Percentiles rank a stretch among this genome's conserved stretches.
phyloP scores from a whole-genome alignment of 2,888 invertebrate species.

The Steinernema scapterisci region DNA sequence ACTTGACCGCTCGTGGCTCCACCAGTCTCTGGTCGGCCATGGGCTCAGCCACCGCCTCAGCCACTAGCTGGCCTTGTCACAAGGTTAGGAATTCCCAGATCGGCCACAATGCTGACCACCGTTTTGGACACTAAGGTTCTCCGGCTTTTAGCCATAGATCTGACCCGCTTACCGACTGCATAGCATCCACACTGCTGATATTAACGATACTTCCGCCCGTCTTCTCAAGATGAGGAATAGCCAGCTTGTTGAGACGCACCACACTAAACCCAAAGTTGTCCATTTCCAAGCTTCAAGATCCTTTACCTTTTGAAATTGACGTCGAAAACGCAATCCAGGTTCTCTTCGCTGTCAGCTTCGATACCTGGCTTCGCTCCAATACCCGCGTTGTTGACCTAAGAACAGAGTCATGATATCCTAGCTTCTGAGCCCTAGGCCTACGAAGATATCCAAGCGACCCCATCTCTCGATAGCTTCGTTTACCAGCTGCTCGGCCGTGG shows the following conservation, averaged over 20 bases:
- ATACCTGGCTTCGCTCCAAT: conserved; percentile 23
- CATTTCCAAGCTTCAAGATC: not conserved
- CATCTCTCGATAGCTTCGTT: conserved; percentile 31
- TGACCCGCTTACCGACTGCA: not conserved
- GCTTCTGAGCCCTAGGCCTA: not conserved
- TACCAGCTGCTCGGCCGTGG: conserved; percentile 29
- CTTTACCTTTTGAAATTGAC: not conserved
- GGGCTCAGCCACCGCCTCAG: too few relatives aligned
- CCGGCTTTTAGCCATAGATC: too few relatives aligned
- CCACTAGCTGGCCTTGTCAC: too few relatives aligned
- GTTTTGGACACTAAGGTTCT: too few relatives aligned
- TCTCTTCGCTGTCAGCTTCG: not conserved
- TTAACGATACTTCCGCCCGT: conserved; percentile 28
- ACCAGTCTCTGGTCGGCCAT: too few relatives aligned
- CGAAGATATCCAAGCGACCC: conserved; percentile 31
- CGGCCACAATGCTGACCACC: too few relatives aligned
- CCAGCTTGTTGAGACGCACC: conserved; percentile 23
- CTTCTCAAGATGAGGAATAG: conserved; percentile 31
- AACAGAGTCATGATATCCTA: too few relatives aligned
- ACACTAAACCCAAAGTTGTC: not conserved
- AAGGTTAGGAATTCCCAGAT: too few relatives aligned
- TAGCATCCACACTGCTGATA: conserved; percentile 4
- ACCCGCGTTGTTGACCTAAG: conserved; percentile 34
- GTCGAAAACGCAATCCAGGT: not conserved
- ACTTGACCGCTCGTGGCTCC: too few relatives aligned